phyloP scores from a whole-genome alignment of 2,113 vertebrate genomes.

The Myotis brandtii region DNA sequence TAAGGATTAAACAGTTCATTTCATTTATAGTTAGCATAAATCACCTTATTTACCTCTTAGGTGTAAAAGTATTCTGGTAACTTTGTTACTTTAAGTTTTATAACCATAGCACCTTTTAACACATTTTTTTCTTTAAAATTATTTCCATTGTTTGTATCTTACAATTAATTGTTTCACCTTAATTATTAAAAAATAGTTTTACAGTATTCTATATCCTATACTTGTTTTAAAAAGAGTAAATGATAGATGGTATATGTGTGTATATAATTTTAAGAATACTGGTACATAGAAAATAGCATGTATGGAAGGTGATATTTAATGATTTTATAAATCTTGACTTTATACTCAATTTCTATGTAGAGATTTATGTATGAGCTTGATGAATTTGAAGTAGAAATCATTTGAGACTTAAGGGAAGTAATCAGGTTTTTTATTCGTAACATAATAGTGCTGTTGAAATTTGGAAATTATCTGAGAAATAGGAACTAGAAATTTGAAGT shows the following conservation, averaged over 20 bases:
- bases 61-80: neutral
- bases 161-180: neutral
- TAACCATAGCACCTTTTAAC: neutral
- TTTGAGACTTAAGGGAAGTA: constrained; percentile 8
- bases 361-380: neutral
- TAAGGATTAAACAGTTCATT: neutral
- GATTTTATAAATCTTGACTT: neutral
- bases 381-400: constrained; percentile 27
- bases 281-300: constrained; percentile 18
- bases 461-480: constrained; percentile 32
- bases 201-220: neutral
- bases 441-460: neutral
- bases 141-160: neutral
- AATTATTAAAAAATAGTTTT: neutral
- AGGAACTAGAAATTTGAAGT: constrained; percentile 18
- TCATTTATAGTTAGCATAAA: constrained; percentile 26
- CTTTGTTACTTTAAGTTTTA: constrained; percentile 9
- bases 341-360: neutral
- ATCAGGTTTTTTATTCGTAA: neutral
- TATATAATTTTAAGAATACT: neutral
- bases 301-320: constrained; percentile 7
- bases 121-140: constrained; percentile 20
- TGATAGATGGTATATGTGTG: neutral
- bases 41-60: neutral
- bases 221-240: neutral